phyloP scores from a whole-genome alignment of 2,113 vertebrate species.

The Marcusenius ussheri region DNA sequence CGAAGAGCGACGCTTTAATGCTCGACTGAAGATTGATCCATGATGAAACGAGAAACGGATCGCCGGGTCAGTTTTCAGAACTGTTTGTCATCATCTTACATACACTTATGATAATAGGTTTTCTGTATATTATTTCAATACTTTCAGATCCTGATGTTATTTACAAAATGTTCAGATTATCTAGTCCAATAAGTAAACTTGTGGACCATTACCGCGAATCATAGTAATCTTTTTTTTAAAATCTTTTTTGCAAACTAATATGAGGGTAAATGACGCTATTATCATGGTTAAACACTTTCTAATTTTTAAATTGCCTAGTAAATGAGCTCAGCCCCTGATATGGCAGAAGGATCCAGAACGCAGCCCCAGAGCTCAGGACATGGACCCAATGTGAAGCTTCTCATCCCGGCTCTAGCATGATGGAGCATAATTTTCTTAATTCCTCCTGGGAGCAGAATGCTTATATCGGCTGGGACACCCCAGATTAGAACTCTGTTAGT shows the following conservation, averaged over 20 bases:
- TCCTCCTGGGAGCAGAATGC: not conserved
- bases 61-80: not conserved
- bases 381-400: not conserved
- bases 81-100: not conserved
- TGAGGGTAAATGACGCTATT: not conserved
- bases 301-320: not conserved
- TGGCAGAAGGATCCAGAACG: not conserved
- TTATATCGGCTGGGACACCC: not conserved
- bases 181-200: not conserved
- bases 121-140: not conserved
- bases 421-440: not conserved
- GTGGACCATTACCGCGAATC: not conserved
- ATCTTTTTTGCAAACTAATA: not conserved
- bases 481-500: not conserved
- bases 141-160: not conserved
- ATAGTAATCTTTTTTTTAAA: not conserved
- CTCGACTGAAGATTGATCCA: not conserved
- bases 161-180: not conserved
- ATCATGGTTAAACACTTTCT: not conserved
- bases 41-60: not conserved
- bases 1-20: not conserved
- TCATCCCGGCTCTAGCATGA: not conserved
- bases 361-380: not conserved
- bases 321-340: not conserved
- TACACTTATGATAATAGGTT: not conserved